These are phyloP conservation scores for Hipposideros armiger DNA, from an alignment of 2,113 vertebrate species.

Conservation along the genomic window DNA sequence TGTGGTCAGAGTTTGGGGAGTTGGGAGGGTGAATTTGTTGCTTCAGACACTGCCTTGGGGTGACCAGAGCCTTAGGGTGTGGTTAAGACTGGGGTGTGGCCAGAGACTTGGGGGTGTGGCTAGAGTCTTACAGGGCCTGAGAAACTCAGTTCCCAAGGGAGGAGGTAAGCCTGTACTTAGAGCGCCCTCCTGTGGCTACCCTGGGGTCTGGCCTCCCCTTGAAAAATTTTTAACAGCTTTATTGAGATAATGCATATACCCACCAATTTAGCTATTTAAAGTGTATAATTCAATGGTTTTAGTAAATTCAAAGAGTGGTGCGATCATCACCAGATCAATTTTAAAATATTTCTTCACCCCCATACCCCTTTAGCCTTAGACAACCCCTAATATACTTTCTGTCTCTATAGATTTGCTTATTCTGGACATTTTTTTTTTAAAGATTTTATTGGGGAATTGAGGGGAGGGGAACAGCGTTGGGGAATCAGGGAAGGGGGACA, in stretches of 20 bases:
- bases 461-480: no score
- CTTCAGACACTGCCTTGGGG: not conserved
- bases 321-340: not conserved
- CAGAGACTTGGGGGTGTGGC: not conserved
- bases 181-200: slow-evolving; percentile 50
- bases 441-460: no score
- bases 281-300: not conserved
- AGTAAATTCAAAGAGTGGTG: not conserved
- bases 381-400: not conserved
- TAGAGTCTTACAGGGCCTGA: not conserved
- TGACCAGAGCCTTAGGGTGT: not conserved
- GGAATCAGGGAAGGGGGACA: no score
- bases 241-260: not conserved
- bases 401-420: not conserved
- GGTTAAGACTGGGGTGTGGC: not conserved
- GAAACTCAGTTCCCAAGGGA: not conserved
- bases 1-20: not conserved
- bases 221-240: not conserved
- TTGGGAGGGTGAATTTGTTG: not conserved
- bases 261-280: not conserved
- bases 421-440: not conserved
- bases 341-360: not conserved
- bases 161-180: not conserved
- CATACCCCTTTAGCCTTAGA: not conserved
- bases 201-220: not conserved